Conservation (phyloP, 2,888 invertebrate species). For the Leptogaster cylindrica region DNA sequence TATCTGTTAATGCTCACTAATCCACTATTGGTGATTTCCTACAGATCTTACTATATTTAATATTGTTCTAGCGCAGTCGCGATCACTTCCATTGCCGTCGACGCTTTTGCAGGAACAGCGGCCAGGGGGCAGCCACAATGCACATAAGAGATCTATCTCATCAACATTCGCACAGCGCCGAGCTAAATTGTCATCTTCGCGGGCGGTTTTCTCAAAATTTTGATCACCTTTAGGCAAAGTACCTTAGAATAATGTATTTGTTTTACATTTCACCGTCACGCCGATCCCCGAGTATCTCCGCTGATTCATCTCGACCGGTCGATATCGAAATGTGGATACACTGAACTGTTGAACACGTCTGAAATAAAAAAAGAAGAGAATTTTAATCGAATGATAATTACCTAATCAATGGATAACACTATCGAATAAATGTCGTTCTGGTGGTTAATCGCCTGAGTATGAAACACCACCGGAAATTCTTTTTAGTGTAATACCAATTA, state of each 20-base stretch:
- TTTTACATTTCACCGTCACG: background rate
- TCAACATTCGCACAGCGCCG: constrained; percentile 16
- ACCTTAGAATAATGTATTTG: constrained; percentile 2
- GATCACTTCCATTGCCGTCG: constrained; percentile 13
- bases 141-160: background rate
- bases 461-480: too few relatives aligned
- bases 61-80: constrained; percentile 16
- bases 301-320: too few relatives aligned
- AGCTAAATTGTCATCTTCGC: constrained; percentile 25
- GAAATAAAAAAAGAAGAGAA: too few relatives aligned
- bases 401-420: too few relatives aligned
- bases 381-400: too few relatives aligned
- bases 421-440: too few relatives aligned
- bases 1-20: constrained; percentile 4
- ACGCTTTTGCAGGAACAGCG: background rate
- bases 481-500: too few relatives aligned
- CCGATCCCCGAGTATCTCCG: background rate
- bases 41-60: background rate
- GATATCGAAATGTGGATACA: too few relatives aligned
- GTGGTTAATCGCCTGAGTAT: too few relatives aligned
- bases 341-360: too few relatives aligned
- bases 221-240: constrained; percentile 16
- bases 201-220: constrained; percentile 20
- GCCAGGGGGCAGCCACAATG: background rate
- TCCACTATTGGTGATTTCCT: background rate